Conservation (phyloP, 2,888 invertebrate species). For the Agrochola litura region DNA sequence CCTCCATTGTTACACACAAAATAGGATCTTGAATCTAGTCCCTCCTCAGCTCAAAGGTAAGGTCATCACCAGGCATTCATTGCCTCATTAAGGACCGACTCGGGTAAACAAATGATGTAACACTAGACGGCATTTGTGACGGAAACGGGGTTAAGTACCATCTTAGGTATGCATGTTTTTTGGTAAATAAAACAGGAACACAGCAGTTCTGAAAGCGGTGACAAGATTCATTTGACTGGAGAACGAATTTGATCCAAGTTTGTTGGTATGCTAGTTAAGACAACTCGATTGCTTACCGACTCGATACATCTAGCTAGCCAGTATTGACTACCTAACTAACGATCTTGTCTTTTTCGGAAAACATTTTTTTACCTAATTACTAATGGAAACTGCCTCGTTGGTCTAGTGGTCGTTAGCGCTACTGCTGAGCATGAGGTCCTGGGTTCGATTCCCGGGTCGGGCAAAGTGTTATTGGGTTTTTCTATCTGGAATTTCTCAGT, state of each 20-base stretch:
- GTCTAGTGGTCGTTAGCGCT: too few species aligned
- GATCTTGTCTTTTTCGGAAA: background rate
- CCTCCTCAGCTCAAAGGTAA: background rate
- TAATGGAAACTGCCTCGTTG: too few species aligned
- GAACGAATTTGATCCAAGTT: background rate
- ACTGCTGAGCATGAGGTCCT: too few species aligned
- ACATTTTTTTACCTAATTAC: too few species aligned
- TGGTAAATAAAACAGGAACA: slow-evolving; percentile 15
- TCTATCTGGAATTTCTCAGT: too few species aligned
- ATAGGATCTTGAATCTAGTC: background rate
- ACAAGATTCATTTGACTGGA: background rate
- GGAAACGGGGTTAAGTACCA: slow-evolving; percentile 41
- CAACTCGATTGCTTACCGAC: background rate
- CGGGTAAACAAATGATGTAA: slow-evolving; percentile 23
- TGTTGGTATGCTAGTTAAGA: background rate
- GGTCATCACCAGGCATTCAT: slow-evolving; percentile 34
- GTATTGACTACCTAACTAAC: background rate
- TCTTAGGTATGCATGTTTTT: slow-evolving; percentile 19
- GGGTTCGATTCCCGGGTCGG: too few species aligned
- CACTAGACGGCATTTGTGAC: slow-evolving; percentile 25
- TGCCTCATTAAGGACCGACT: slow-evolving; percentile 39
- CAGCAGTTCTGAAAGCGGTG: background rate
- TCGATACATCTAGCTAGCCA: background rate
- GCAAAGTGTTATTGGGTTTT: too few species aligned
- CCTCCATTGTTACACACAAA: background rate